Base-by-base conservation (phyloP, 53 echinoderm and acorn worm species). In the Luidia sarsii region DNA sequence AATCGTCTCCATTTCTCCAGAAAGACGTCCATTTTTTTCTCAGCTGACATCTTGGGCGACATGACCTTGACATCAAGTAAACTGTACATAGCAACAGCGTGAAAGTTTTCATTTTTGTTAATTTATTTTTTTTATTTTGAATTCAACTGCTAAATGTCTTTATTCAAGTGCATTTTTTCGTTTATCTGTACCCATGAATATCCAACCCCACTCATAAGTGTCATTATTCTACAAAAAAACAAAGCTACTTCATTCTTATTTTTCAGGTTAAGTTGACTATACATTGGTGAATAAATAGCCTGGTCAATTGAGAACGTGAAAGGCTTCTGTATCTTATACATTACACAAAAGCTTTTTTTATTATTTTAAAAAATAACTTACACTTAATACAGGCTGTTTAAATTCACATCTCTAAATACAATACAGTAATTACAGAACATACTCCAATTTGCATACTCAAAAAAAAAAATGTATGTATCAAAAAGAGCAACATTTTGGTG, bases 211-310 rank as follows among this genome's bases (percentile, higher is more conserved):
- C 31, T 24, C 38, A 5, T 46, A 22, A 16, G 39, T 54, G 56
- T 13, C 29, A 39, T 56, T 23, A n/a, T n/a, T n/a, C n/a, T n/a
- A n/a, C 39, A 55, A 53, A 72, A 28, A 60, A 77, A 59, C 77
- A 59, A 77, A 59, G 60, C 77, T 77, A 77, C 65, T 65, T 65
- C n/a, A 15, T 46, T 10, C 64, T 67, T 67, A 55, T 60, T 77
- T n/a, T 77, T 77, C 77, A 75, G 22, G 60, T 75, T 38, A 77
- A 14, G 3, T 53, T 9, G 43, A 72, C 57, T 77, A 60, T 77
- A 77, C 61, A 77, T 61, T 29, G 32, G 77, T 61, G 77, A 77
- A 77, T 77, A 45, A 77, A 61, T 33, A 60, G 77, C 61, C 77
- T 46, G 61, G 46, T 77, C 59, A 48, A 55, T 77, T 61, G 19